phyloP scores from a whole-genome alignment of 2,113 vertebrate species.

The Diadophis punctatus region DNA sequence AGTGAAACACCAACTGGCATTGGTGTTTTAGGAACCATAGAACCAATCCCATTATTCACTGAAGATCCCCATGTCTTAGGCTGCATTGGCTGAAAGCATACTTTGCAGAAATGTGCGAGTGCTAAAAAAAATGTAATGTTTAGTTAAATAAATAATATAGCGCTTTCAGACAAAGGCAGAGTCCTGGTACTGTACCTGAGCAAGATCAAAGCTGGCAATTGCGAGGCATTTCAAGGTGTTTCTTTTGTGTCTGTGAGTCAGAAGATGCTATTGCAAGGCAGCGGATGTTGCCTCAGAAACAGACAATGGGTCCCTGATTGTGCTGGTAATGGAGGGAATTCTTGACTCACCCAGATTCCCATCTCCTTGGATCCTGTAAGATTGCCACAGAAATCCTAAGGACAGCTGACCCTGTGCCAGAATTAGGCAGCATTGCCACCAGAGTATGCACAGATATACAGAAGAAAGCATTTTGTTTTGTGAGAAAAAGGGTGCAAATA shows the following conservation, averaged over 20 bases:
- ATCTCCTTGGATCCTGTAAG: background rate
- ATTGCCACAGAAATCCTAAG: background rate
- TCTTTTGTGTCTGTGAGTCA: background rate
- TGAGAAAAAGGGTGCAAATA: background rate
- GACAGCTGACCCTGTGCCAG: background rate
- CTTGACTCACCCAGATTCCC: background rate
- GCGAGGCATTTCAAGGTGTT: background rate
- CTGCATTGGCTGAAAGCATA: background rate
- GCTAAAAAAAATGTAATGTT: background rate
- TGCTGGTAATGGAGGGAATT: background rate
- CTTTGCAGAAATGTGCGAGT: background rate
- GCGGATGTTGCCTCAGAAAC: background rate
- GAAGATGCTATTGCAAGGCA: background rate
- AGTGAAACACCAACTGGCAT: too few species aligned
- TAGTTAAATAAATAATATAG: background rate
- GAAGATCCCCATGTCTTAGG: background rate
- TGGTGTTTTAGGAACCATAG: background rate
- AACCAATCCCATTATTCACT: background rate
- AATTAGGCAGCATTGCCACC: background rate
- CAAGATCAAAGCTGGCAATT: background rate
- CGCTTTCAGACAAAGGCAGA: background rate
- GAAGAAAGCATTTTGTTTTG: background rate
- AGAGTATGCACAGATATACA: background rate
- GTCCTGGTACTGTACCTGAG: background rate
- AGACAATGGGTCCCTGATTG: background rate